These are phyloP conservation scores for Antechinus stuartii DNA, from an alignment of 2,113 vertebrate species.

Conservation along the genomic window DNA sequence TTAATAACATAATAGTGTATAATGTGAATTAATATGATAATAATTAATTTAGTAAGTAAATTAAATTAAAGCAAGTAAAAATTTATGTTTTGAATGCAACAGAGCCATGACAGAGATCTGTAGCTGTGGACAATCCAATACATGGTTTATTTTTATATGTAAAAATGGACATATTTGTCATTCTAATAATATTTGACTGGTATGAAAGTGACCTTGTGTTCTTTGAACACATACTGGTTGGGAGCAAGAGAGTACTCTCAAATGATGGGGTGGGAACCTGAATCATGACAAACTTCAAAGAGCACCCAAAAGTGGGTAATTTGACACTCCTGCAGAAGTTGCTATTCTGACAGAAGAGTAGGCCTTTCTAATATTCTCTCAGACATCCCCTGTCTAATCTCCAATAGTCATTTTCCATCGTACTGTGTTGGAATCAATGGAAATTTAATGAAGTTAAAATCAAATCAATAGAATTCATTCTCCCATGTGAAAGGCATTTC, in stretches of 20 bases:
- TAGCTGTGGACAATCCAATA: neutral
- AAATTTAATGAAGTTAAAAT: slow-evolving; percentile 75
- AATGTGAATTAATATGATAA: too few species aligned
- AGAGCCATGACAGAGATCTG: neutral
- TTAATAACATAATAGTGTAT: too few species aligned
- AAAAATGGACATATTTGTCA: neutral
- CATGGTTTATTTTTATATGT: neutral
- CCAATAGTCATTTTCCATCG: slow-evolving; percentile 54
- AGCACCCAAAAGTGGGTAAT: neutral
- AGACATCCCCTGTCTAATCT: slow-evolving; percentile 38
- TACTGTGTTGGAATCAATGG: slow-evolving; percentile 64
- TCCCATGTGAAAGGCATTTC: slow-evolving; percentile 54
- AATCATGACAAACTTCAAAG: neutral
- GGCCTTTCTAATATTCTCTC: slow-evolving; percentile 4
- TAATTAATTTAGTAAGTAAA: too few species aligned
- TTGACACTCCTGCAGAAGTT: neutral
- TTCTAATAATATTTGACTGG: neutral
- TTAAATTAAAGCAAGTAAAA: too few species aligned
- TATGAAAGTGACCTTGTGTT: neutral
- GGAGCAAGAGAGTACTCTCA: neutral
- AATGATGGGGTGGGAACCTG: neutral
- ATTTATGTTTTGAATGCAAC: neutral
- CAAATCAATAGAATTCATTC: slow-evolving; percentile 77
- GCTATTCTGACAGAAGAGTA: slow-evolving; percentile 19
- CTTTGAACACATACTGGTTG: neutral